These are phyloP conservation scores for Buphagus erythrorhynchus DNA, from an alignment of 2,797 vertebrate species.

Conservation along the genomic window DNA sequence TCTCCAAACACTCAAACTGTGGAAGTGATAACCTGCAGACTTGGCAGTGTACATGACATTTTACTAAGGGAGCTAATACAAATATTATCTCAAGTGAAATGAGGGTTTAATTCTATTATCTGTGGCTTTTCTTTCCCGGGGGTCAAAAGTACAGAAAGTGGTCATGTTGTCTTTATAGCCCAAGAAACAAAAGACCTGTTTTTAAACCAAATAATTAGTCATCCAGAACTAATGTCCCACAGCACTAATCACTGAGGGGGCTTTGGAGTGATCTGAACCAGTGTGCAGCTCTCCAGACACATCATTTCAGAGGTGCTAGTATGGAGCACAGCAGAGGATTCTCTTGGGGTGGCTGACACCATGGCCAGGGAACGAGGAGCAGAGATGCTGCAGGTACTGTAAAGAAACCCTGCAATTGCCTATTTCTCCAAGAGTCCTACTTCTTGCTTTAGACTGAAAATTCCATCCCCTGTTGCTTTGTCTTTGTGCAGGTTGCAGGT, in stretches of 20 bases:
- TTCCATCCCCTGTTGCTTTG: neutral
- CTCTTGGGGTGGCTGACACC: neutral
- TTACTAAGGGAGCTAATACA: conserved; percentile 83
- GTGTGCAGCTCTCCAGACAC: neutral
- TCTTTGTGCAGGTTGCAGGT: neutral
- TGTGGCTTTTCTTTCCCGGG: conserved; percentile 82
- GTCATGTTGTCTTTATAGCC: conserved; percentile 84
- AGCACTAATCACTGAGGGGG: conserved; percentile 35
- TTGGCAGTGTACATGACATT: conserved; percentile 67
- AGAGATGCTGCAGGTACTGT: neutral
- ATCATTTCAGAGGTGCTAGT: neutral
- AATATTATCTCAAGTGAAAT: conserved; percentile 86
- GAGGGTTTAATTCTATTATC: conserved; percentile 90
- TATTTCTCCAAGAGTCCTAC: neutral
- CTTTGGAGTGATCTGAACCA: conserved; percentile 15
- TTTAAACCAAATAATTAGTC: conserved; percentile 76
- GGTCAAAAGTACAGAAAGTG: conserved; percentile 84
- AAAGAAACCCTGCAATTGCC: neutral
- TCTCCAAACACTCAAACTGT: conserved; percentile 62
- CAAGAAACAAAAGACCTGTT: conserved; percentile 72
- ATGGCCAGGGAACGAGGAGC: neutral
- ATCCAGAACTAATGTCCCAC: conserved; percentile 71
- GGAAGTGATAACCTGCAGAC: conserved; percentile 74
- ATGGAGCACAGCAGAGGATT: neutral
- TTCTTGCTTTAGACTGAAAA: neutral